Percentiles rank a stretch among this genome's conserved stretches.
These are phyloP conservation scores for Athene cunicularia DNA, from an alignment of 2,113 vertebrate genomes.

Conservation along the genomic window DNA sequence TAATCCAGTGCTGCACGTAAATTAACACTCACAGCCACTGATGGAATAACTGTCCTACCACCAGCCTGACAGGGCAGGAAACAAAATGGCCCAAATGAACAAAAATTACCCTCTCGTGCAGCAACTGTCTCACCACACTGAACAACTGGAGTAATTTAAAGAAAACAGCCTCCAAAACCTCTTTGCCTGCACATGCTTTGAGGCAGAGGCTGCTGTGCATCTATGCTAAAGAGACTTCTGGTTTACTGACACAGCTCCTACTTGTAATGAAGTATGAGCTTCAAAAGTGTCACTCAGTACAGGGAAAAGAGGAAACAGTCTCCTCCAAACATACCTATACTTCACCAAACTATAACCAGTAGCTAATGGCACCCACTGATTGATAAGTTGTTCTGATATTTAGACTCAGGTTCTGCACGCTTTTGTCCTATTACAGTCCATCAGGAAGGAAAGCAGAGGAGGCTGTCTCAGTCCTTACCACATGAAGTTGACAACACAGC, in stretches of 20 bases:
- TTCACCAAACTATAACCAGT: not conserved
- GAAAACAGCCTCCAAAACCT: not conserved
- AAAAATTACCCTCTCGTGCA: not conserved
- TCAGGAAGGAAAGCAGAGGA: not conserved
- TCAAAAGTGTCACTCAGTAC: not conserved
- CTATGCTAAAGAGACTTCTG: not conserved
- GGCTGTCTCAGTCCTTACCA: not conserved
- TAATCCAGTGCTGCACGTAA: not conserved
- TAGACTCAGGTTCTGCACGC: not conserved
- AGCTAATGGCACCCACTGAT: not conserved
- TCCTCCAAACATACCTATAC: not conserved
- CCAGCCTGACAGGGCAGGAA: conserved; percentile 7
- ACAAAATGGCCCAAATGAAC: conserved; percentile 39
- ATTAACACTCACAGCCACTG: not conserved
- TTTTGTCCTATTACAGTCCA: conserved; percentile 4
- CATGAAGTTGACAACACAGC: not conserved
- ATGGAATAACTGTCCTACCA: not conserved
- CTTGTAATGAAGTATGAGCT: not conserved
- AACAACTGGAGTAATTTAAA: not conserved
- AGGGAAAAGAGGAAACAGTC: not conserved
- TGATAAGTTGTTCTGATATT: not conserved
- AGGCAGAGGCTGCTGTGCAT: not conserved
- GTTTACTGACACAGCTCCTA: not conserved
- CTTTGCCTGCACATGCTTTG: not conserved
- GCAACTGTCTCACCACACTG: not conserved